A percentile compares a stretch with the other conserved stretches of the same genome.
Conservation (phyloP, 64 coral and sea anemone species). For the Dendronephthya gigantea region DNA sequence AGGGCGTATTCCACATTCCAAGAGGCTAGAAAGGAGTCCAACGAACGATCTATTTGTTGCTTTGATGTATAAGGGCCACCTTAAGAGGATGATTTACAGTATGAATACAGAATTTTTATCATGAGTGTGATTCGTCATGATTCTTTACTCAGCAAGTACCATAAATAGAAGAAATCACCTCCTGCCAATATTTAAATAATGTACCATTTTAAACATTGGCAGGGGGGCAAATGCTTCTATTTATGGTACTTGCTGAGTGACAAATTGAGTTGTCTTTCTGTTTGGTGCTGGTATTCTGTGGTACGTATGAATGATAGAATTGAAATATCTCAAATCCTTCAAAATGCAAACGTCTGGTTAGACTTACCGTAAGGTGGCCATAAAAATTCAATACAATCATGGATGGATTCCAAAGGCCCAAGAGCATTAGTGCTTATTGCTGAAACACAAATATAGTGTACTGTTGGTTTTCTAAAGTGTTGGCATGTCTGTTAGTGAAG, state of each 20-base stretch:
- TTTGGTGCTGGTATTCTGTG: too few relatives aligned
- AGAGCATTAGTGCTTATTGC: conserved; percentile 22
- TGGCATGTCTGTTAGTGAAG: too few relatives aligned
- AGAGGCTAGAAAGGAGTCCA: conserved; percentile 13
- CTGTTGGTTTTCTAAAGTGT: too few relatives aligned
- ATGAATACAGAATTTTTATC: too few relatives aligned
- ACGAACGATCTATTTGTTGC: conserved; percentile 63
- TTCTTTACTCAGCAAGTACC: too few relatives aligned
- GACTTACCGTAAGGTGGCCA: conserved; percentile 64
- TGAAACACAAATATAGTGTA: not conserved
- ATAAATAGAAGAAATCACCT: too few relatives aligned
- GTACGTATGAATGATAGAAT: not conserved
- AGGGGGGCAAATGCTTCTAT: too few relatives aligned
- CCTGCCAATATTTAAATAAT: too few relatives aligned
- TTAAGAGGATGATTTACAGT: not conserved
- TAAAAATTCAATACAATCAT: conserved; percentile 76
- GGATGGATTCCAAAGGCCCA: conserved; percentile 57
- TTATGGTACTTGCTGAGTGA: too few relatives aligned
- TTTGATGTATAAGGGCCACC: conserved; percentile 27
- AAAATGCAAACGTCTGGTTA: not conserved
- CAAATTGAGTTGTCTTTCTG: too few relatives aligned
- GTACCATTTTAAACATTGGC: too few relatives aligned
- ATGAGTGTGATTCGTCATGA: too few relatives aligned
- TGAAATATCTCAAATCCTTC: not conserved
- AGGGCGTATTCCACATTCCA: not conserved